Conservation (phyloP, 2,797 vertebrate genomes). For the Hephaestus fuliginosus region DNA sequence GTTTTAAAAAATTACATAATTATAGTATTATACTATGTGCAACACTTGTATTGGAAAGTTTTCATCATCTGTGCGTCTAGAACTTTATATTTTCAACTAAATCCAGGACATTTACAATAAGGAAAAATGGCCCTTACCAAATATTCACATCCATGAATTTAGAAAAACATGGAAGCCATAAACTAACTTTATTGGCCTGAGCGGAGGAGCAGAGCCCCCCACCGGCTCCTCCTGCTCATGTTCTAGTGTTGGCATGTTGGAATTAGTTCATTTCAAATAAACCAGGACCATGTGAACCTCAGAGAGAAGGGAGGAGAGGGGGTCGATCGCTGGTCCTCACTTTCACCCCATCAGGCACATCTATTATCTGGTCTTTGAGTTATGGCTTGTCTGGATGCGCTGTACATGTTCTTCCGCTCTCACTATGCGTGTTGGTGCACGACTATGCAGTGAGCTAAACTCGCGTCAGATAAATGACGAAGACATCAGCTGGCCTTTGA, state of each 20-base stretch:
- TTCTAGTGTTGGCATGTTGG: slow-evolving; percentile 65
- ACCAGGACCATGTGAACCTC: slow-evolving; percentile 65
- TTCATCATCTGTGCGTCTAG: slow-evolving; percentile 2
- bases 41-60: neutral
- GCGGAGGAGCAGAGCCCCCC: slow-evolving; percentile 49
- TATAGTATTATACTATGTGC: neutral
- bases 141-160: slow-evolving; percentile 42
- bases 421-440: neutral
- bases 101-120: neutral
- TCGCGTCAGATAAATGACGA: neutral
- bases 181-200: slow-evolving; percentile 68
- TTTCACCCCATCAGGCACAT: slow-evolving; percentile 15
- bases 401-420: neutral
- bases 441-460: neutral
- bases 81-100: slow-evolving; percentile 4
- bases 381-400: slow-evolving; percentile 13
- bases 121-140: slow-evolving; percentile 1
- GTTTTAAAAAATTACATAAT: neutral
- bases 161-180: slow-evolving; percentile 69
- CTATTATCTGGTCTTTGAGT: slow-evolving; percentile 15
- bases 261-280: slow-evolving; percentile 77
- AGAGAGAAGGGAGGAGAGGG: slow-evolving; percentile 5
- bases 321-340: slow-evolving; percentile 5
- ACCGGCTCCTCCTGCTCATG: slow-evolving; percentile 54
- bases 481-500: neutral